phyloP scores from a whole-genome alignment of 1,140 invertebrate genomes.

The Megalopta genalis region DNA sequence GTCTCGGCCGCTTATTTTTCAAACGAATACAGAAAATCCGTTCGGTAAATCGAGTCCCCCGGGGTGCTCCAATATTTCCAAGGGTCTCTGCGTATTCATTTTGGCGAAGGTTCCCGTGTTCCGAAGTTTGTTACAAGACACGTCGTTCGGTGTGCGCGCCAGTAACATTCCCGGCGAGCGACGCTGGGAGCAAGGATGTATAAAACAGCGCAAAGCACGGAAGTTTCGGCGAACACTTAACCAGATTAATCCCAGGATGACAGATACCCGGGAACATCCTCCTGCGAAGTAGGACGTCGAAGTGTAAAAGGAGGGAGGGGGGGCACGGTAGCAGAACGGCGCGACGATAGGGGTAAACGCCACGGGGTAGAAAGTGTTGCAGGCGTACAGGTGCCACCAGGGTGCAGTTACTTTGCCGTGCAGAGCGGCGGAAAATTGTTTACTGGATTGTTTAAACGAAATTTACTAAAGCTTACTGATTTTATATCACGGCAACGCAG shows the following conservation, averaged over 20 bases:
- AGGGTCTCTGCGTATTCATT: too few species aligned
- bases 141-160: too few species aligned
- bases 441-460: constrained; percentile 81
- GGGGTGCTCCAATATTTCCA: too few species aligned
- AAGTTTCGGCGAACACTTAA: constrained; percentile 16
- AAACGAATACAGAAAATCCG: too few species aligned
- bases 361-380: constrained; percentile 63
- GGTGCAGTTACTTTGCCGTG: constrained; percentile 79
- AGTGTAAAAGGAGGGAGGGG: constrained; percentile 14
- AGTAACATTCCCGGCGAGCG: neutral
- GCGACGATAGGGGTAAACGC: constrained; percentile 61
- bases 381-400: constrained; percentile 70
- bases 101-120: too few species aligned
- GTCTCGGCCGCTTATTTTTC: too few species aligned
- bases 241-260: constrained; percentile 39
- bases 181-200: neutral
- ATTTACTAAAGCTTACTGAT: constrained; percentile 80
- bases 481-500: constrained; percentile 78
- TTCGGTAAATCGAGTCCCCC: too few species aligned
- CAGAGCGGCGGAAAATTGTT: constrained; percentile 79
- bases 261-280: neutral
- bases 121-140: too few species aligned
- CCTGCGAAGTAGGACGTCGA: constrained; percentile 5
- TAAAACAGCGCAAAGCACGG: neutral
- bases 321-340: constrained; percentile 13